phyloP scores from a whole-genome alignment of 2,113 vertebrate genomes.

The Muntiacus muntjak region DNA sequence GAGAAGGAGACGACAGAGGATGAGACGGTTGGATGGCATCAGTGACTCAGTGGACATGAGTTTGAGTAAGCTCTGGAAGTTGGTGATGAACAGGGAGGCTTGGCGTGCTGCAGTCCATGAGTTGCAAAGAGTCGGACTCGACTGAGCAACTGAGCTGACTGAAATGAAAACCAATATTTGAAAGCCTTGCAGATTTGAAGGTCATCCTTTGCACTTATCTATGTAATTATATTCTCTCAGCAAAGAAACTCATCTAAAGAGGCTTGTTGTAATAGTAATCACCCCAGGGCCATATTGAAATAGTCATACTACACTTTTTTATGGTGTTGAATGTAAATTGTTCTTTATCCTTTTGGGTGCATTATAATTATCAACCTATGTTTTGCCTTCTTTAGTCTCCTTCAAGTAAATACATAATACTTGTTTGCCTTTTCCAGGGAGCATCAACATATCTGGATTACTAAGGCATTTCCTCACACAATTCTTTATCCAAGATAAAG shows the following conservation, averaged over 20 bases:
- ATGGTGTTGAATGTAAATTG: not conserved
- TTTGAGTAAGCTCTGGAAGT: not conserved
- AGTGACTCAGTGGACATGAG: not conserved
- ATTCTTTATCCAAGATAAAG: not conserved
- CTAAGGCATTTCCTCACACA: not conserved
- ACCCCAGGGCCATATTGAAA: not conserved
- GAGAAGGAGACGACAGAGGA: not conserved
- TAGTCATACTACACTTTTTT: not conserved
- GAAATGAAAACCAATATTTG: not conserved
- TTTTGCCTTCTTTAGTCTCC: not conserved
- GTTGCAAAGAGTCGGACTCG: accelerated
- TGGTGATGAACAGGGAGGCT: not conserved
- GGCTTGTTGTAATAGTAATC: not conserved
- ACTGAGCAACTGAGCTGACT: not conserved
- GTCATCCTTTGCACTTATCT: not conserved
- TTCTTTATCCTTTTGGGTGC: not conserved
- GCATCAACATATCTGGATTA: not conserved
- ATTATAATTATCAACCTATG: not conserved
- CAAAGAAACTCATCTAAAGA: not conserved
- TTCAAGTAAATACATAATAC: not conserved
- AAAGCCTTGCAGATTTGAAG: not conserved
- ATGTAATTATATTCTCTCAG: not conserved
- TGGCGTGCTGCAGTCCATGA: not conserved
- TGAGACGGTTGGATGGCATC: not conserved
- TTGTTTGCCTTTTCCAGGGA: not conserved